phyloP scores from a whole-genome alignment of 1,140 invertebrate species.

The Drosophila murphyi region DNA sequence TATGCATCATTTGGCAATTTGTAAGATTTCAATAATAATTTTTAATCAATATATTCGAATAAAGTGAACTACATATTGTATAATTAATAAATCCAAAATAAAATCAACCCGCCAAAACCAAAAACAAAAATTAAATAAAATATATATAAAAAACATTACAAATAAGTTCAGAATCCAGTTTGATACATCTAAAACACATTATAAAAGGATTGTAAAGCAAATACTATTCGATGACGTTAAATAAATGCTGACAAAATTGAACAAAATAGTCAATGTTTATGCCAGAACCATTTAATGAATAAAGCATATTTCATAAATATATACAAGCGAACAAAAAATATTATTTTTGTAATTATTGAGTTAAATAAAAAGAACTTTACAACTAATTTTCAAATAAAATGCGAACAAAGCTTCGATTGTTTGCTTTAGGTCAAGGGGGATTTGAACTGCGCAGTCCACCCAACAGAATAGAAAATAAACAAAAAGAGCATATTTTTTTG shows the following conservation, averaged over 20 bases:
- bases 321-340: not conserved
- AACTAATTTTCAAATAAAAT: constrained; percentile 25
- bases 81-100: constrained; percentile 68
- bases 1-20: constrained; percentile 49
- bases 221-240: constrained; percentile 13
- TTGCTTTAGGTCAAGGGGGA: not conserved
- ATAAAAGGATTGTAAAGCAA: constrained; percentile 45
- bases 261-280: constrained; percentile 36
- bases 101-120: constrained; percentile 73
- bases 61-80: constrained; percentile 40
- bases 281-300: constrained; percentile 23
- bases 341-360: constrained; percentile 29
- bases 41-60: constrained; percentile 64
- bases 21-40: constrained; percentile 46
- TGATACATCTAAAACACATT: constrained; percentile 32
- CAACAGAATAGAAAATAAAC: constrained; percentile 26
- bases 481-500: constrained; percentile 13
- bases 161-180: constrained; percentile 61
- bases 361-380: constrained; percentile 4
- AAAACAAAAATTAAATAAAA: constrained; percentile 34
- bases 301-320: constrained; percentile 21
- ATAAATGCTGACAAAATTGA: constrained; percentile 26
- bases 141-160: constrained; percentile 28
- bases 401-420: constrained; percentile 16
- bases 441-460: not conserved